phyloP scores from a whole-genome alignment of 2,113 vertebrate species.

The Orthonyx spaldingii region DNA sequence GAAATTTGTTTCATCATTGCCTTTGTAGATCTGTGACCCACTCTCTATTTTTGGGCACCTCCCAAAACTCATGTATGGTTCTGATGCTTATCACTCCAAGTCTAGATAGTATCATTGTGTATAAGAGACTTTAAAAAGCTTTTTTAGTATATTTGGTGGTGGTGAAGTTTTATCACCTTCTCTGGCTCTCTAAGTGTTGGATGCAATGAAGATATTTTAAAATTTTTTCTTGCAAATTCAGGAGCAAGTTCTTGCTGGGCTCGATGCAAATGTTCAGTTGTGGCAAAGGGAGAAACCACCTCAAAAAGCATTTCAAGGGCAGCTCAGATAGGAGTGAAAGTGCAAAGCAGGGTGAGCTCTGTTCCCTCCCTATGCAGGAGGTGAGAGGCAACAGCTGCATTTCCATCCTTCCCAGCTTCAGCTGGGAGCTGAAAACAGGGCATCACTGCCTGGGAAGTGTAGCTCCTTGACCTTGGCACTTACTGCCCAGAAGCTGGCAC shows the following conservation, averaged over 20 bases:
- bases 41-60: neutral
- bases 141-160: neutral
- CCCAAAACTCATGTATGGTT: neutral
- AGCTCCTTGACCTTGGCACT: neutral
- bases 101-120: neutral
- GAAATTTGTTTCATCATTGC: neutral
- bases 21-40: neutral
- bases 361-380: rapidly evolving
- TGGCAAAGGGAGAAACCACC: neutral
- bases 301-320: neutral
- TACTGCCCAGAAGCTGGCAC: neutral
- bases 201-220: neutral
- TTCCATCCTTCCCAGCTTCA: neutral
- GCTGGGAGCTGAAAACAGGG: neutral
- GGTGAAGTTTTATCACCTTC: neutral
- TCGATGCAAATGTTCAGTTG: neutral
- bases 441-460: neutral
- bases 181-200: neutral
- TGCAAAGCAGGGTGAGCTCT: neutral
- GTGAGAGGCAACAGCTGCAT: neutral
- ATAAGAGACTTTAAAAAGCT: neutral
- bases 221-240: neutral
- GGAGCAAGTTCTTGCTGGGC: neutral
- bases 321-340: neutral
- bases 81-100: neutral